These are phyloP conservation scores for Myotis planiceps DNA, from an alignment of 2,797 vertebrate genomes.

Conservation along the genomic window DNA sequence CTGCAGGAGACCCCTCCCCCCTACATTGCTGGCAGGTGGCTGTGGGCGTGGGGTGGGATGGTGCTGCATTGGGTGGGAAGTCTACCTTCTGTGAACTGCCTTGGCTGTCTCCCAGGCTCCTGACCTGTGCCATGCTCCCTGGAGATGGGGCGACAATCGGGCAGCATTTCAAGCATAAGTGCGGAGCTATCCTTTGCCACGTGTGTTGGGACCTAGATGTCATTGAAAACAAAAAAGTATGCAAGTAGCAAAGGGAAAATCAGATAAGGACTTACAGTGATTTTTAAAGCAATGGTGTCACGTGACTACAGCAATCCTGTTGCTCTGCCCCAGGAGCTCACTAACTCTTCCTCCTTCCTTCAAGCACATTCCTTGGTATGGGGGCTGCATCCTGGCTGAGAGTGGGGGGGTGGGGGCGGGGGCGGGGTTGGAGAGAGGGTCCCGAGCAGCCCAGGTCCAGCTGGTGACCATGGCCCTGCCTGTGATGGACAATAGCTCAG, in stretches of 20 bases:
- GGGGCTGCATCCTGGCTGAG: not conserved
- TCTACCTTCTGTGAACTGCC: not conserved
- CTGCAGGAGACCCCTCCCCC: not conserved
- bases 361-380: no score
- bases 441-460: not conserved
- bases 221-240: not conserved
- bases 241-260: not conserved
- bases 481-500: not conserved
- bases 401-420: no score
- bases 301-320: fast-evolving
- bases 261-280: not conserved
- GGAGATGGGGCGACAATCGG: not conserved
- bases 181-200: not conserved
- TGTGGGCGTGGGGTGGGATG: no score
- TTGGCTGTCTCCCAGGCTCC: not conserved
- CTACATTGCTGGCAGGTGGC: not conserved
- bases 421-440: no score
- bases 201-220: not conserved
- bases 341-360: not conserved
- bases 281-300: not conserved
- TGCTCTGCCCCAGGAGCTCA: fast-evolving
- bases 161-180: not conserved
- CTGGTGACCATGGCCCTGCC: not conserved
- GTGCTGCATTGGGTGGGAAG: not conserved
- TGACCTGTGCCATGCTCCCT: fast-evolving